Evolutionary conservation across 2,797 vertebrate genomes (phyloP).

Genomic region (Anguilla obscura): DNA sequence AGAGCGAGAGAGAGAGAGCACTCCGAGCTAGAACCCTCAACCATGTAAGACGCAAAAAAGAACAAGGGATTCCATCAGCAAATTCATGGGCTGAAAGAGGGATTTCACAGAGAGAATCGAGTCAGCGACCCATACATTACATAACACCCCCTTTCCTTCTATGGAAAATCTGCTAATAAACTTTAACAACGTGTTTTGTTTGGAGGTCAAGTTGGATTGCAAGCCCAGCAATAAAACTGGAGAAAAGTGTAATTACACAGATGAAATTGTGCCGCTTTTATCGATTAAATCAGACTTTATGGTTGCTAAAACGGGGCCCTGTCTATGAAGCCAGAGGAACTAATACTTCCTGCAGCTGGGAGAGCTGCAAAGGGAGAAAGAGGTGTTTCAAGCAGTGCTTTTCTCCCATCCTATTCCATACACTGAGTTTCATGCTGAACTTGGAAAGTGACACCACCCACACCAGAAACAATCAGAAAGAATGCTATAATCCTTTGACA

Average conservation of each 20-base stretch:
- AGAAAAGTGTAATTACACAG: background rate
- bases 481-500: no score
- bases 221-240: background rate
- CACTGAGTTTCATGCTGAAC: no score
- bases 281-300: background rate
- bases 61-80: background rate
- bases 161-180: background rate
- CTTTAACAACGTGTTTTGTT: background rate
- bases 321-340: background rate
- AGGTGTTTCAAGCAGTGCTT: background rate
- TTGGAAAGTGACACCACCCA: no score
- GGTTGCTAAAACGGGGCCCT: background rate
- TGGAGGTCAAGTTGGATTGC: background rate
- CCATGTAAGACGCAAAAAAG: background rate
- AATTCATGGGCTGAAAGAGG: background rate
- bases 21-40: background rate
- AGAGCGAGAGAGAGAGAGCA: background rate
- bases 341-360: background rate
- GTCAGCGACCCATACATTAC: background rate
- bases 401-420: background rate
- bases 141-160: background rate
- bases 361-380: background rate
- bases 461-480: no score
- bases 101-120: background rate
- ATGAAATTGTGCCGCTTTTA: conserved; percentile 3